Evolutionary conservation across 2,888 invertebrate genomes (phyloP).

Genomic region (Brachyptera risi): DNA sequence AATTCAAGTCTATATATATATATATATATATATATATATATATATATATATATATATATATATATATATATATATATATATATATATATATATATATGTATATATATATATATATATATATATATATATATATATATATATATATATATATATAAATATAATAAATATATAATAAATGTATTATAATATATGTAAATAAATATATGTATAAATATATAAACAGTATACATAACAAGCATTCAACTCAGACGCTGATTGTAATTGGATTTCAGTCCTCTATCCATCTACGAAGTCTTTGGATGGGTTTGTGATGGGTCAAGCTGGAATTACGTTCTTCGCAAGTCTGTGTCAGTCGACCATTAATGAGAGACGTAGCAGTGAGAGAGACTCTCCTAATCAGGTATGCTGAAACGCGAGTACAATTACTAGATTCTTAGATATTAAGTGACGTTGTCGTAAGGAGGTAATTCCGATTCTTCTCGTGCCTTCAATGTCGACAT

Average conservation of each 20-base stretch:
- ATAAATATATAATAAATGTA: neutral
- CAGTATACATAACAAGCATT: neutral
- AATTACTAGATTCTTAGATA: too few species aligned
- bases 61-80: too few species aligned
- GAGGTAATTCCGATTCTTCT: too few species aligned
- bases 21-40: too few species aligned
- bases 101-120: too few species aligned
- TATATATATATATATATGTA: too few species aligned
- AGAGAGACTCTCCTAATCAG: neutral
- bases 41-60: too few species aligned
- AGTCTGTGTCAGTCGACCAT: slow-evolving; percentile 1
- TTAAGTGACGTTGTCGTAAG: too few species aligned
- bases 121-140: neutral
- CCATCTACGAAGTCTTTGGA: neutral
- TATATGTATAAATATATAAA: neutral
- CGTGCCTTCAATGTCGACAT: too few species aligned
- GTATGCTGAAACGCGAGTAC: too few species aligned
- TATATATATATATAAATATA: neutral
- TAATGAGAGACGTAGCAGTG: neutral
- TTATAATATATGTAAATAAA: neutral
- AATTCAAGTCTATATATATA: too few species aligned
- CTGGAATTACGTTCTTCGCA: neutral
- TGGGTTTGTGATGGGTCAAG: slow-evolving; percentile 6
- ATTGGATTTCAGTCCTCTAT: neutral
- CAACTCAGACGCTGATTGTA: neutral